Base-by-base conservation (phyloP, 1,140 invertebrate species). In the Heliothis subflexa region DNA sequence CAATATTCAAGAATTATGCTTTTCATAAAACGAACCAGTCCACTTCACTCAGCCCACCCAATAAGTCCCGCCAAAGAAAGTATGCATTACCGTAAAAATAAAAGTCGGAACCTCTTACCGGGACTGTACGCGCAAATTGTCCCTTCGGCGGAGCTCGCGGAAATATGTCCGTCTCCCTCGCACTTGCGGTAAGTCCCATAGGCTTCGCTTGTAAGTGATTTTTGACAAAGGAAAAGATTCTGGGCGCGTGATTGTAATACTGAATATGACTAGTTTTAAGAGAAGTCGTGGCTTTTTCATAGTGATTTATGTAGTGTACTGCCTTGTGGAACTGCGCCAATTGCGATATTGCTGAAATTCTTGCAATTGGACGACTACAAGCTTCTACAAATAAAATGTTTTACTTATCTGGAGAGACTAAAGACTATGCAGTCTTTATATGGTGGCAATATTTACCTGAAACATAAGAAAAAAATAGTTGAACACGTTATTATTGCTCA, bases 51-150 rank as follows among this genome's bases (percentile, higher is more conserved):
- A 78, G 81, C 77, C 77, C 72, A 62, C 71, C 84, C 81, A 84
- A 82, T 85, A 85, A 83, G 78, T 85, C 57, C 68, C 74, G 62
- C 74, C 49, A 73, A 68, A 80, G 57, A 82, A 81, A 81, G 57
- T 80, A 81, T 64, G 81, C 79, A 87, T 86, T 86, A 86, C 86
- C 82, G 81, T 87, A 87, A 87, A 87, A 87, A 85, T 87, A 86
- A 87, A 83, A 85, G 83, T 84, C 16, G 77, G 78, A 87, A 87
- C 86, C 86, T 87, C 78, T 86, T 83, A 84, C 54, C 64, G 70
- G 61, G 76, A 73, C 70, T 80, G 77, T 80, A 81, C 81, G 45
- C 72, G 75, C 77, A 83, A 85, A 85, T 83, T 82, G 77, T 84
- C 71, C 79, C 64, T 80, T 76, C 68, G 66, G 45, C 59, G 73